These are phyloP conservation scores for Gymnosoma rotundatum DNA, from an alignment of 2,888 invertebrate species.

Conservation along the genomic window DNA sequence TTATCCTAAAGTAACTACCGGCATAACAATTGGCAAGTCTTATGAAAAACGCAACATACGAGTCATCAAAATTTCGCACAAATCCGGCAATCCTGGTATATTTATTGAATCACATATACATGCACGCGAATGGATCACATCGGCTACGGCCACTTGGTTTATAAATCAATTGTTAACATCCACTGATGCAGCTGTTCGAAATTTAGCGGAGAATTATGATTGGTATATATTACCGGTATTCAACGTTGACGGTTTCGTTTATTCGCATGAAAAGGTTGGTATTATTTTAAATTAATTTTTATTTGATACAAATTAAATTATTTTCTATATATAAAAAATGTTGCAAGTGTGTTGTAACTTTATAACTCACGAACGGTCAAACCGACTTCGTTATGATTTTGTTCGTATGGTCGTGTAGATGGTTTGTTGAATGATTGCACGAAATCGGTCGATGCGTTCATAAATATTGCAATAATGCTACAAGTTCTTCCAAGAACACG, in stretches of 20 bases:
- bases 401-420: too few relatives aligned
- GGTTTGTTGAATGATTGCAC: too few relatives aligned
- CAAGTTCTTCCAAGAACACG: too few relatives aligned
- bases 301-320: too few relatives aligned
- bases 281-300: too few relatives aligned
- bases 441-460: too few relatives aligned
- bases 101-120: conserved; percentile 87
- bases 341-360: too few relatives aligned
- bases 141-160: conserved; percentile 87
- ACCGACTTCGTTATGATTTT: too few relatives aligned
- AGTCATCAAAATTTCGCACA: conserved; percentile 83
- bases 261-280: conserved; percentile 85
- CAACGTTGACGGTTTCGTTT: conserved; percentile 90
- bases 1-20: conserved; percentile 81
- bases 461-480: too few relatives aligned
- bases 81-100: conserved; percentile 83
- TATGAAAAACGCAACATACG: conserved; percentile 85
- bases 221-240: conserved; percentile 89
- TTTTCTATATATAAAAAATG: too few relatives aligned
- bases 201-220: conserved; percentile 86
- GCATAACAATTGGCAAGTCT: conserved; percentile 83
- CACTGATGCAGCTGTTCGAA: conserved; percentile 83
- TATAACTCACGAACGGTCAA: too few relatives aligned
- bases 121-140: conserved; percentile 89
- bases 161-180: conserved; percentile 88